Conservation (phyloP, 2,888 invertebrate genomes). For the Charanyca ferruginea region DNA sequence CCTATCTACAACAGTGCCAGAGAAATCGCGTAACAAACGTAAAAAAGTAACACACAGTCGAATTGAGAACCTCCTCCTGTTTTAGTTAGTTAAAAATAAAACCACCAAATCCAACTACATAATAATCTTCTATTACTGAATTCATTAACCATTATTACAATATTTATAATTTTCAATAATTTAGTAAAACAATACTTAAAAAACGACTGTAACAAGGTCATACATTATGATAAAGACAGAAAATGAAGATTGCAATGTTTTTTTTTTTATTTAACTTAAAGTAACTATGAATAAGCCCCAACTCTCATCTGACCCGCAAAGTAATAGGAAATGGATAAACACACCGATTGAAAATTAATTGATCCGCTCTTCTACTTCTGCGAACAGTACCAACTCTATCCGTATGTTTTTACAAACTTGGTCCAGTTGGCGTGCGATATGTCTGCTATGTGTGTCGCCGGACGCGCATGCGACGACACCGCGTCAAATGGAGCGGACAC, state of each 20-base stretch:
- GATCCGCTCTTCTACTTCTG: slow-evolving; percentile 61
- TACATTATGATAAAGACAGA: background rate
- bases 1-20: no score
- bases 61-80: no score
- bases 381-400: slow-evolving; percentile 71
- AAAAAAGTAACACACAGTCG: no score
- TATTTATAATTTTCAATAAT: no score
- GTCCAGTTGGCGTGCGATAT: slow-evolving; percentile 89
- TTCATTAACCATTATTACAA: no score
- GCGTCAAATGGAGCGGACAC: slow-evolving; percentile 89
- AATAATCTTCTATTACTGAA: no score
- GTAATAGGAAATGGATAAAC: slow-evolving; percentile 33
- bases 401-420: slow-evolving; percentile 87
- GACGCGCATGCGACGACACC: slow-evolving; percentile 81
- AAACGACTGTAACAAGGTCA: background rate
- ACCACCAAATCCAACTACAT: no score
- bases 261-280: background rate
- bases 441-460: slow-evolving; percentile 89
- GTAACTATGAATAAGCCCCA: background rate
- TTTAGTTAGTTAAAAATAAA: no score
- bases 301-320: background rate
- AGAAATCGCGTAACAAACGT: no score
- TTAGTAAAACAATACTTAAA: background rate
- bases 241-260: background rate
- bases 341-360: slow-evolving; percentile 63